Conservation (phyloP, 2,888 invertebrate genomes). For the Volucella zonaria region DNA sequence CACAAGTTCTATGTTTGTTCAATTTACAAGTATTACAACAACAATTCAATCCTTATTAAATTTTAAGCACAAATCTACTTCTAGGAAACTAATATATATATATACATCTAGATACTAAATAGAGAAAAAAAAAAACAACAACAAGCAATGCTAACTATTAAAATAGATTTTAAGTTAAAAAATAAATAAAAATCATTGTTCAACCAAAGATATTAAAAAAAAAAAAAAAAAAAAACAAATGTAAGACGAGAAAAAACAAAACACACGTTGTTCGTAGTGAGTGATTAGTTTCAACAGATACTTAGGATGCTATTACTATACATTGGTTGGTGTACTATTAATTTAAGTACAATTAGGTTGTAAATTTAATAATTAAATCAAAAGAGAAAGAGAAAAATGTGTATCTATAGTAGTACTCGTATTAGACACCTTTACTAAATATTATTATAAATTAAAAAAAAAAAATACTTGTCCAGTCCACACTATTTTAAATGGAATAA, state of each 20-base stretch:
- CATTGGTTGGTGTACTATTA: slow-evolving; percentile 71
- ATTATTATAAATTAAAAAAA: slow-evolving; percentile 31
- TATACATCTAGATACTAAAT: slow-evolving; percentile 10
- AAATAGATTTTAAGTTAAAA: slow-evolving; percentile 45
- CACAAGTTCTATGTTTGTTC: slow-evolving; percentile 55
- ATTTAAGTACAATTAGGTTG: slow-evolving; percentile 69
- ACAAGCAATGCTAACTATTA: slow-evolving; percentile 69
- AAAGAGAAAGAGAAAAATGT: slow-evolving; percentile 18
- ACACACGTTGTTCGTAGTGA: slow-evolving; percentile 45
- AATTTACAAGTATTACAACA: slow-evolving; percentile 71
- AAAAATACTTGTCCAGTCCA: slow-evolving; percentile 69
- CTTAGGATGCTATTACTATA: slow-evolving; percentile 70
- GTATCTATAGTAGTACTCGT: slow-evolving; percentile 36
- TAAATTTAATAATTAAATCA: slow-evolving; percentile 43
- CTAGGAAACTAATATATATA: slow-evolving; percentile 40
- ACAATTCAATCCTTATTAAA: slow-evolving; percentile 64
- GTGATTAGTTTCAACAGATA: slow-evolving; percentile 56
- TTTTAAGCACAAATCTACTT: slow-evolving; percentile 70
- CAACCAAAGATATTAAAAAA: slow-evolving; percentile 70
- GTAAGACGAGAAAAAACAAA: background rate
- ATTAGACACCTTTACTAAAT: slow-evolving; percentile 1
- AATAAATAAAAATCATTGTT: slow-evolving; percentile 48
- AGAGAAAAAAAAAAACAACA: slow-evolving; percentile 19
- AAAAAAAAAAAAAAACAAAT: too few relatives aligned
- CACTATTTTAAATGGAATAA: slow-evolving; percentile 68